Evolutionary conservation across 2,797 vertebrate genomes (phyloP).

Genomic region (Cephalopachus bancanus): DNA sequence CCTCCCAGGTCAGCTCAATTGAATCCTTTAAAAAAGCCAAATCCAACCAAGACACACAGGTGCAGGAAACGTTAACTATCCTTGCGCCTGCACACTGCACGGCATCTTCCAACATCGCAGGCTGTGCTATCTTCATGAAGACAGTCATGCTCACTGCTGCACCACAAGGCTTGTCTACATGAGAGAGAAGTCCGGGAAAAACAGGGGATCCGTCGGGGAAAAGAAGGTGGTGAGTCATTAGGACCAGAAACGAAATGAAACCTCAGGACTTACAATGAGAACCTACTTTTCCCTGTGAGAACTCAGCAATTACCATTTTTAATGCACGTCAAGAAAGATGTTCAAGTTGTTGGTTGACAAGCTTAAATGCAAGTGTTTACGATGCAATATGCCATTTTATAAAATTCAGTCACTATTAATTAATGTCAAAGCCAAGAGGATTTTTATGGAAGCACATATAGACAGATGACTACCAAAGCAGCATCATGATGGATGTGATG

Average conservation of each 20-base stretch:
- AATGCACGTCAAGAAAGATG: constrained; percentile 78
- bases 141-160: constrained; percentile 76
- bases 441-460: constrained; percentile 88
- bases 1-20: neutral
- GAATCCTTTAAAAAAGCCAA: constrained; percentile 23
- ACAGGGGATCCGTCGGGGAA: constrained; percentile 78
- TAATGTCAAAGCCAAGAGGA: constrained; percentile 87
- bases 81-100: constrained; percentile 17
- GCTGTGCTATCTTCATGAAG: constrained; percentile 44
- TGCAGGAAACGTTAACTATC: constrained; percentile 8
- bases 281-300: constrained; percentile 82
- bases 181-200: constrained; percentile 75
- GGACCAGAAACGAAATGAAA: constrained; percentile 76
- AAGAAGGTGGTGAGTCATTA: constrained; percentile 81
- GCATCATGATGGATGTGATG: constrained; percentile 86
- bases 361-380: constrained; percentile 84
- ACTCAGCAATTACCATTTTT: constrained; percentile 67
- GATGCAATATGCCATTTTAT: constrained; percentile 83
- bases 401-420: constrained; percentile 86
- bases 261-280: constrained; percentile 77
- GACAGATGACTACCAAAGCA: constrained; percentile 85
- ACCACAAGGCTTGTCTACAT: constrained; percentile 74
- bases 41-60: neutral
- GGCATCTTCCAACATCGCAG: neutral
- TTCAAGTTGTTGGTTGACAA: constrained; percentile 80